Conservation (phyloP, 2,797 vertebrate species). For the Kryptopterus vitreolus region DNA sequence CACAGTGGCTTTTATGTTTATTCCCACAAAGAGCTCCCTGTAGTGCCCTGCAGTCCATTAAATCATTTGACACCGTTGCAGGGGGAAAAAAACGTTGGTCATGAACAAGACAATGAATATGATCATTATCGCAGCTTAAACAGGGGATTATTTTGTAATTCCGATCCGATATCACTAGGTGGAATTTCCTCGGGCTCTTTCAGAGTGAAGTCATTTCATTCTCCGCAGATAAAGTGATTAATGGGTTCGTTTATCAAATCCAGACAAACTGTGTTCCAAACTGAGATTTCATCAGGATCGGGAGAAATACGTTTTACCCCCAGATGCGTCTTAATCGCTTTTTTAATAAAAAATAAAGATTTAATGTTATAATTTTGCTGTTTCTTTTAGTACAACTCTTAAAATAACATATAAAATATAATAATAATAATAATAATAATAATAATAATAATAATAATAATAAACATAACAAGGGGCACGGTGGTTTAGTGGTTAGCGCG, state of each 20-base stretch:
- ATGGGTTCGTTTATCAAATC: slow-evolving; percentile 4
- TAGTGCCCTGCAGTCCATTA: slow-evolving; percentile 10
- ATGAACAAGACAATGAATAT: slow-evolving; percentile 6
- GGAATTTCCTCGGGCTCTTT: not conserved
- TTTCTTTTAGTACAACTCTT: not conserved
- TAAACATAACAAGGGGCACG: too few species aligned
- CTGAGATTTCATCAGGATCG: not conserved
- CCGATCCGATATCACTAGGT: not conserved
- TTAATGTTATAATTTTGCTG: not conserved
- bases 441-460: too few species aligned
- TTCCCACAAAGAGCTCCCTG: slow-evolving; percentile 11
- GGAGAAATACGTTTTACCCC: not conserved
- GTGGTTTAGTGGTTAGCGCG: too few species aligned
- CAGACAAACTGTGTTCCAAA: not conserved
- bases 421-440: too few species aligned
- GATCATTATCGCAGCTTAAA: not conserved
- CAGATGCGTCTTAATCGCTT: not conserved
- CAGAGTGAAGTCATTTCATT: not conserved
- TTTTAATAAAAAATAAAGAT: not conserved
- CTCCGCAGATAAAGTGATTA: not conserved
- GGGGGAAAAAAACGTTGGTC: not conserved
- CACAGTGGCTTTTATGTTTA: slow-evolving; percentile 34
- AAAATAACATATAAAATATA: too few species aligned
- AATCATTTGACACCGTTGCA: slow-evolving; percentile 7
- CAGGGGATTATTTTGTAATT: not conserved